phyloP scores from a whole-genome alignment of 1,140 invertebrate species.

The Pentalonia nigronervosa region DNA sequence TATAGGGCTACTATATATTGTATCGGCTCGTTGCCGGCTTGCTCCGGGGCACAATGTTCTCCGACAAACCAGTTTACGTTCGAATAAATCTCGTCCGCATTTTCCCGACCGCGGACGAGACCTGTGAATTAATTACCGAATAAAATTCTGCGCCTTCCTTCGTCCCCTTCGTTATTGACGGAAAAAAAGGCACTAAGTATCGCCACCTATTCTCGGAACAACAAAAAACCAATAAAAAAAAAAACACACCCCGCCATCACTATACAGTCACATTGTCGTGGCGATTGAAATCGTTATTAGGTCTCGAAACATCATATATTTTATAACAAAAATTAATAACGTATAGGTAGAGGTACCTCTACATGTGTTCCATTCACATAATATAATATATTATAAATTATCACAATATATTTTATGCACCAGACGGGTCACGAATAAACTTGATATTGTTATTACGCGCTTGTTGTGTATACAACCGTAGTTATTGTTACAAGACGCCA shows the following conservation, averaged over 20 bases:
- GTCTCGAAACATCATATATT: too few relatives aligned
- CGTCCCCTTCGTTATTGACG: neutral
- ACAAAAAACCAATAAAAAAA: neutral
- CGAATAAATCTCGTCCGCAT: neutral
- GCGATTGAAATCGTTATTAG: neutral
- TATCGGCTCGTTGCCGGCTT: neutral
- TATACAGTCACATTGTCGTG: too few relatives aligned
- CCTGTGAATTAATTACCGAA: slow-evolving; percentile 39
- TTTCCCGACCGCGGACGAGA: neutral
- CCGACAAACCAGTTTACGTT: slow-evolving; percentile 38
- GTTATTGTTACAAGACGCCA: neutral
- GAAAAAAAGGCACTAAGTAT: neutral
- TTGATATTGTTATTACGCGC: neutral
- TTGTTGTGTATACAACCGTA: neutral
- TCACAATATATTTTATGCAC: neutral
- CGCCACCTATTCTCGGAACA: neutral
- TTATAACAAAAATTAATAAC: too few relatives aligned
- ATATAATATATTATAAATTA: neutral
- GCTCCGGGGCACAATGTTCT: slow-evolving; percentile 25
- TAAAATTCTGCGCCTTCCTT: neutral
- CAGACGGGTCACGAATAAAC: neutral
- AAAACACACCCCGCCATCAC: too few relatives aligned
- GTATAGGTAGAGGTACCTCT: too few relatives aligned
- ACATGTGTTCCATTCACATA: neutral
- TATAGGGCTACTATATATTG: neutral